Evolutionary conservation across 2,888 invertebrate genomes (phyloP), one percentile per base, ranked within the genome.

Genomic region (Plusia festucae): DNA sequence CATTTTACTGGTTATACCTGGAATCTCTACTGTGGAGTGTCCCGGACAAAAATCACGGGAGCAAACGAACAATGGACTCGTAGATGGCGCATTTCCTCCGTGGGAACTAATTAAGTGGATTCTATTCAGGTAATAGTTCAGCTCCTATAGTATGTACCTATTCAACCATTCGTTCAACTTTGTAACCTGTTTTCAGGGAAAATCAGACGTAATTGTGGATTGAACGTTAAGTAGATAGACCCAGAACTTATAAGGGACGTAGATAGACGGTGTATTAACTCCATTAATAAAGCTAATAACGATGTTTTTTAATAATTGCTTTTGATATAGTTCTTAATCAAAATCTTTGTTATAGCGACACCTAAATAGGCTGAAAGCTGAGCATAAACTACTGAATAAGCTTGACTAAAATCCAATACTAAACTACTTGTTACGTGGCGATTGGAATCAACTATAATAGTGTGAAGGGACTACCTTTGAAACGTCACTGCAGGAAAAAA

Each of bases 61-160:
- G 76, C 81, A 76, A 73, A 80, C 79, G 85, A 88, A 91, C 90
- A 91, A 90, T 89, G 79, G 83, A 60, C 67, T 76, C 79, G 83
- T 83, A 85, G 85, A 82, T 81, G 82, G 84, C 81, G 87, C 84
- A 84, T 85, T 85, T 85, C 82, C 86, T 84, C 79, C 73, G 67
- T 83, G 78, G 80, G 84, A 86, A 84, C 88, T 90, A 90, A 91
- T 90, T 91, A 90, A 87, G 86, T 84, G 82, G 82, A 86, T 85
- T 85, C 88, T 82, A 85, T 85, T 85, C 87, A 86, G 81, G 80
- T 83, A 83, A 82, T 84, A 77, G 83, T 82, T 82, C 75, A 76
- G 70, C 67, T 72, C 71, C 81, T 76, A 68, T 70, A 78, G 57
- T 59, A 65, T 24, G 60, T 68, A 52, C 40, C 55, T 52, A 67